Evolutionary conservation across 1,140 invertebrate genomes (phyloP).

Genomic region (Drosophila nannoptera): DNA sequence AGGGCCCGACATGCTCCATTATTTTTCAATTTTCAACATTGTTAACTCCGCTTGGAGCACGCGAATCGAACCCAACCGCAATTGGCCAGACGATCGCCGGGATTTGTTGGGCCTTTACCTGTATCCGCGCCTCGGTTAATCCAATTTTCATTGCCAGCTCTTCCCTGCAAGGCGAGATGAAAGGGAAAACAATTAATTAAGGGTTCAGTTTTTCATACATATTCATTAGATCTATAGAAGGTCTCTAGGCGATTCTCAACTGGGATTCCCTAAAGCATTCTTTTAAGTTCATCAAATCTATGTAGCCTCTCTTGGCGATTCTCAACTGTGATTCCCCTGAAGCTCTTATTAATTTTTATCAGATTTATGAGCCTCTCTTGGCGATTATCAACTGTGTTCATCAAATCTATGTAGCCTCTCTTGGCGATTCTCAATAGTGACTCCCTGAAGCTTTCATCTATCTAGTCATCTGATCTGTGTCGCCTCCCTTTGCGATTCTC

Average conservation of each 20-base stretch:
- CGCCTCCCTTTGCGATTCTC: neutral
- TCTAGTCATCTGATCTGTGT: too few species aligned
- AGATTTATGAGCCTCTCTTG: too few species aligned
- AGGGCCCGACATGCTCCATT: constrained; percentile 71
- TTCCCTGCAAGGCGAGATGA: constrained; percentile 84
- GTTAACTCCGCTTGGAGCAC: constrained; percentile 62
- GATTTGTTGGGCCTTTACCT: constrained; percentile 84
- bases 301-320: neutral
- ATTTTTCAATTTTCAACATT: constrained; percentile 77
- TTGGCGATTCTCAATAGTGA: neutral
- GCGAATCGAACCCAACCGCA: constrained; percentile 56
- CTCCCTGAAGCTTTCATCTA: neutral
- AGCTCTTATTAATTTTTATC: too few species aligned
- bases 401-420: neutral
- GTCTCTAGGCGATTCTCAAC: too few species aligned
- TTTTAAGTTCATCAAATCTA: neutral
- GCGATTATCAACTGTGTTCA: too few species aligned
- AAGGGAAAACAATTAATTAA: constrained; percentile 14
- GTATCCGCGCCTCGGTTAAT: constrained; percentile 97
- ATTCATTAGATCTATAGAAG: neutral
- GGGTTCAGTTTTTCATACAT: neutral
- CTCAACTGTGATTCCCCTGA: neutral
- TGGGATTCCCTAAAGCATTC: too few species aligned
- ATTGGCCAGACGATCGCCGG: constrained; percentile 14
- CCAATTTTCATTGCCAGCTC: constrained; percentile 98